Conservation (phyloP, 2,888 invertebrate species). For the Adineta ricciae region DNA sequence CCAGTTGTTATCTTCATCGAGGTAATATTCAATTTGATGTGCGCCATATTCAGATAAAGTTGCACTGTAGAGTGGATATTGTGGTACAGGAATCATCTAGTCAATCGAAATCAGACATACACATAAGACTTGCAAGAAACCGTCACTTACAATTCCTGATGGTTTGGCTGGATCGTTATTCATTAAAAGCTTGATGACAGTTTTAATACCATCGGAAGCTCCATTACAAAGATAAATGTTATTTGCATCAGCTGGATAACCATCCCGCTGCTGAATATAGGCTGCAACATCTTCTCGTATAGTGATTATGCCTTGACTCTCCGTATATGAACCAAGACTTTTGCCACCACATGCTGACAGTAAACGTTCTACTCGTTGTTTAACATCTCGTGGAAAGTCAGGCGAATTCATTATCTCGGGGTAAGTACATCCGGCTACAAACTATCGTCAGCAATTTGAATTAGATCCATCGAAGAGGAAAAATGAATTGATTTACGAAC, state of each 20-base stretch:
- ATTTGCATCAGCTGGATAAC: conserved; percentile 62
- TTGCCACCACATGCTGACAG: conserved; percentile 64
- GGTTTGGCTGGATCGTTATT: conserved; percentile 49
- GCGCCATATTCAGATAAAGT: conserved; percentile 78
- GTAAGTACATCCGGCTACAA: conserved; percentile 66
- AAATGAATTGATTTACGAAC: conserved; percentile 50
- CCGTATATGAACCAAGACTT: conserved; percentile 75
- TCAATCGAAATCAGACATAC: too few relatives aligned
- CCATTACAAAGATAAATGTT: conserved; percentile 75
- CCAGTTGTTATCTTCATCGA: conserved; percentile 81
- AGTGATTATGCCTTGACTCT: conserved; percentile 76
- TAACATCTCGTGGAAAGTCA: conserved; percentile 71
- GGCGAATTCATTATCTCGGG: conserved; percentile 62
- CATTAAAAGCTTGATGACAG: conserved; percentile 44
- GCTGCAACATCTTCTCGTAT: conserved; percentile 75
- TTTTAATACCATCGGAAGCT: conserved; percentile 74
- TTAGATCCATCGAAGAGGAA: too few relatives aligned
- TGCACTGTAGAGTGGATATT: conserved; percentile 94
- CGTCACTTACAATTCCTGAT: conserved; percentile 51
- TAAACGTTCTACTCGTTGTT: conserved; percentile 60
- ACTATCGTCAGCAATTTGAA: conserved; percentile 51
- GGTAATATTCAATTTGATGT: conserved; percentile 70
- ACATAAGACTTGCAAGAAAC: too few relatives aligned
- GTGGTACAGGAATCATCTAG: conserved; percentile 91
- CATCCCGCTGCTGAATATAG: conserved; percentile 70